These are phyloP conservation scores for Leptopilina myrica DNA, from an alignment of 2,888 invertebrate species.

Conservation along the genomic window DNA sequence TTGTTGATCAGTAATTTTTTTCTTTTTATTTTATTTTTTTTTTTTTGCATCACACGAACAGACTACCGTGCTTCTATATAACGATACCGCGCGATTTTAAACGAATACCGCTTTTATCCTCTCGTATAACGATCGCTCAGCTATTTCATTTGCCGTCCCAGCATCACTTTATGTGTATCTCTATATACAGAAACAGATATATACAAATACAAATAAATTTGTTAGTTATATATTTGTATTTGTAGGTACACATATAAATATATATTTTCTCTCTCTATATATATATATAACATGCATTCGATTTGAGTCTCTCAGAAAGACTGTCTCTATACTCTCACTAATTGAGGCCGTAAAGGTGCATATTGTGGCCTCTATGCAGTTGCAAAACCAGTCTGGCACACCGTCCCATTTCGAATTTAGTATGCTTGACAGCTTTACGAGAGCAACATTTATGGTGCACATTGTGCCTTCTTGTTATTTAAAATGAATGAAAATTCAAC, in stretches of 20 bases:
- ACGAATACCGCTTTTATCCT: slow-evolving; percentile 18
- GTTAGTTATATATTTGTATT: neutral
- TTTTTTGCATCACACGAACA: too few species aligned
- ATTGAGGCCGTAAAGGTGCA: slow-evolving; percentile 25
- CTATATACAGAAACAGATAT: too few species aligned
- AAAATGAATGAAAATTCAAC: slow-evolving; percentile 28
- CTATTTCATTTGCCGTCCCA: neutral
- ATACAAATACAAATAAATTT: too few species aligned
- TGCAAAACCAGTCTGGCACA: slow-evolving; percentile 24
- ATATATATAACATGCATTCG: neutral
- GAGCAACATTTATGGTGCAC: slow-evolving; percentile 21
- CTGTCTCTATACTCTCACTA: slow-evolving; percentile 27
- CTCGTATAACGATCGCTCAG: neutral
- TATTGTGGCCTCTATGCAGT: neutral
- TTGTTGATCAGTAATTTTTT: slow-evolving; percentile 18
- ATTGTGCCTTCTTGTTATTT: slow-evolving; percentile 18
- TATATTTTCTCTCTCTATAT: neutral
- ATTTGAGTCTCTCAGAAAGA: slow-evolving; percentile 21
- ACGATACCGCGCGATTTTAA: slow-evolving; percentile 6
- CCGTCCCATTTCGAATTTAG: slow-evolving; percentile 21
- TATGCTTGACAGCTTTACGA: slow-evolving; percentile 32
- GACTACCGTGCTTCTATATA: neutral
- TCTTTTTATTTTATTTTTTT: neutral
- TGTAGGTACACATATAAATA: neutral
- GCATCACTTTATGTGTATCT: neutral